Conservation (phyloP, 2,888 invertebrate genomes). For the Ypsolopha sequella region DNA sequence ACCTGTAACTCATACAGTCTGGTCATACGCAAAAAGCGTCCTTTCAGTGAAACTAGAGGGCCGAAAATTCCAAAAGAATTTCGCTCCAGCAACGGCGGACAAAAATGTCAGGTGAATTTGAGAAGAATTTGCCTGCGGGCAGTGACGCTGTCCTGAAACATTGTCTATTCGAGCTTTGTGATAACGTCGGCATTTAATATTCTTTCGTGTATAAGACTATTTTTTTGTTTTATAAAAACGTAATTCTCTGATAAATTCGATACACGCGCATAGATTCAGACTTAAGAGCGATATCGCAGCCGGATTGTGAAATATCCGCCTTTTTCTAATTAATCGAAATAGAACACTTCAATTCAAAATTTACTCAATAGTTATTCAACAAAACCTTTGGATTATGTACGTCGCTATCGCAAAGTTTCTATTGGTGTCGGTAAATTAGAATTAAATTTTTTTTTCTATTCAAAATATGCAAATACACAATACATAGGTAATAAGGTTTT, state of each 20-base stretch:
- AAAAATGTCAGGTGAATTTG: constrained; percentile 3
- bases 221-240: neutral
- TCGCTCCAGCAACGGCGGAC: neutral
- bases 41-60: neutral
- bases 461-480: no score
- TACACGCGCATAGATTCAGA: no score
- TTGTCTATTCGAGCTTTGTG: neutral
- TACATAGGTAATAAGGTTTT: no score
- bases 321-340: no score
- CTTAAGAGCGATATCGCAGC: no score
- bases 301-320: no score
- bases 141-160: neutral
- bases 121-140: constrained; percentile 3
- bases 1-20: constrained; percentile 1
- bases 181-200: constrained; percentile 8
- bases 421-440: no score
- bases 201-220: neutral
- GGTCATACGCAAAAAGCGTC: constrained; percentile 1
- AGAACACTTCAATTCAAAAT: no score
- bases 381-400: no score
- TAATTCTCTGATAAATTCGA: neutral
- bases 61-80: neutral
- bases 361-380: no score
- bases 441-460: no score
- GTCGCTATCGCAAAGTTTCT: no score